Evolutionary conservation across 2,113 vertebrate species (phyloP), one percentile per base, ranked within the genome.

Genomic region (Phoxinus phoxinus): DNA sequence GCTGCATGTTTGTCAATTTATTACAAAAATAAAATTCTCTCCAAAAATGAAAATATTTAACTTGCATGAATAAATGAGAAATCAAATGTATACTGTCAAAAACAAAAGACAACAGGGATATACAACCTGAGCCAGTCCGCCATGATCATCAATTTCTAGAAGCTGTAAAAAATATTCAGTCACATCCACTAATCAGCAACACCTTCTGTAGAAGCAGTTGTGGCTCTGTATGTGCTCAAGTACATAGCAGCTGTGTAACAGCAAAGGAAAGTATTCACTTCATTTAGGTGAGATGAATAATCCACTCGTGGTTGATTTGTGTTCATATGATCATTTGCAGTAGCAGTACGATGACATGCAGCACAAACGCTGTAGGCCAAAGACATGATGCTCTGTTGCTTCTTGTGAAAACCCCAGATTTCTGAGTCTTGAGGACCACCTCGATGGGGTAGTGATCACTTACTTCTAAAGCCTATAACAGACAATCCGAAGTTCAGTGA

Each of bases 381-480:
- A 73, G 79, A 59, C 58, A 32, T 15, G 25, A n/a, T 15, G 37
- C 44, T 63, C 17, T 65, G 72, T 23, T 41, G 48, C 9, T 25
- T 87, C 53, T 10, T 8, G 12, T 1, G 25, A 17, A 37, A 71
- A 69, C 30, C 63, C 73, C 65, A 41, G 88, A 85, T 44, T 51
- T 11, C 32, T 2, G 5, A 1, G 80, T 80, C 25, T 84, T 93
- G 56, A 96, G 91, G 0, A 90, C 90, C 81, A 97, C 96, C 84
- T 97, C 96, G 74, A 97, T 94, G 0, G 97, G 96, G 83, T 95
- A 97, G 78, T 97, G 97, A 88, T 97, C 96, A 2, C 97, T 97
- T 71, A 97, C 92, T 8, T 92, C 90, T 73, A 95, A 87, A 2
- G 96, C 96, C 97, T 97, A 88, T 10, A 59, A 41, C 5, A 19